These are phyloP conservation scores for Peromyscus leucopus DNA, from an alignment of 2,113 vertebrate genomes.

Conservation along the genomic window DNA sequence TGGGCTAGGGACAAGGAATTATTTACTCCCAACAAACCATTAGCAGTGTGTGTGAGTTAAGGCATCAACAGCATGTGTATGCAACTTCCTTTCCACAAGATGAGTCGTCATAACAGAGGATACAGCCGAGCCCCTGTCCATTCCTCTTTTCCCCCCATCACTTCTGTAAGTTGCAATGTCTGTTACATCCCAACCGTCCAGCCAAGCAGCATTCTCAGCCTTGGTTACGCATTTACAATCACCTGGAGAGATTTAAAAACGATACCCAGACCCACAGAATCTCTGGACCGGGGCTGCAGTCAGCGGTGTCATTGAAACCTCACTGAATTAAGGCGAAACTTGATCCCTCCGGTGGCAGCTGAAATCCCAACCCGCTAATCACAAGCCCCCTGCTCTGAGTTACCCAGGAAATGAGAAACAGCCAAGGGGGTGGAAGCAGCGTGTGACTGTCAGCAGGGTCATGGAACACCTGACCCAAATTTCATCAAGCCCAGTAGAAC, in stretches of 20 bases:
- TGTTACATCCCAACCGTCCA: background rate
- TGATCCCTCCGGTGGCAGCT: background rate
- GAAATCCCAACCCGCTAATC: conserved; percentile 31
- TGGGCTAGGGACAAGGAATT: background rate
- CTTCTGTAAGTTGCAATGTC: too few species aligned
- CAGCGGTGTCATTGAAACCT: background rate
- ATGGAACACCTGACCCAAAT: background rate
- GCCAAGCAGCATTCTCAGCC: background rate
- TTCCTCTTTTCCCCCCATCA: background rate
- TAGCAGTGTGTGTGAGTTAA: background rate
- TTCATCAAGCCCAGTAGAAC: background rate
- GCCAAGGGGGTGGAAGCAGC: background rate
- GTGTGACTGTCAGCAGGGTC: fast-evolving
- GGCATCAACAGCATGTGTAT: background rate
- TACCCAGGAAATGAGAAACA: background rate
- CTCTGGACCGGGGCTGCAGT: background rate
- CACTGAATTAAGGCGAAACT: background rate
- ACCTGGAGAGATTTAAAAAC: background rate
- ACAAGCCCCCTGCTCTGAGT: background rate
- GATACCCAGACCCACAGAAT: background rate
- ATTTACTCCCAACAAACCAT: background rate
- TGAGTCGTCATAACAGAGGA: background rate
- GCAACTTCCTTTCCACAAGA: background rate
- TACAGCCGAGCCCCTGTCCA: too few species aligned
- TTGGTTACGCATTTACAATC: background rate